Evolutionary conservation across 2,888 invertebrate genomes (phyloP), one percentile per base, ranked within the genome.

Genomic region (Conistra vaccinii): DNA sequence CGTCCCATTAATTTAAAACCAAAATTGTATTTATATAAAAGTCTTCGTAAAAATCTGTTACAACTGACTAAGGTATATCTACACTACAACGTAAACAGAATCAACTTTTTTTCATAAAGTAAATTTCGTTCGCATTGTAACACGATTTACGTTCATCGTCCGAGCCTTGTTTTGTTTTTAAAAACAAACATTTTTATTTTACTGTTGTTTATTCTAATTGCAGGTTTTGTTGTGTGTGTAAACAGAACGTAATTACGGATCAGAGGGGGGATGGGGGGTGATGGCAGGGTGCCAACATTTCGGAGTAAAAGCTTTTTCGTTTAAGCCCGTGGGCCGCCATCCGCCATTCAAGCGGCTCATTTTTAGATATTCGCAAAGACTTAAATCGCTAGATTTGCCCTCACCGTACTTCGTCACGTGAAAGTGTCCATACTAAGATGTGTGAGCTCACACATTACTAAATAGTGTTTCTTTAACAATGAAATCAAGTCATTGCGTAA

Each of bases 191-290:
- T 86, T 85, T 82, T 86, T 79, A 85, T 85, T 88, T 80, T 76
- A 81, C 76, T 87, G 76, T 87, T 91, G 85, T 86, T 90, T 87
- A 84, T 88, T 88, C 83, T 88, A 90, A 90, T 89, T 90, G 88
- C 81, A 83, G 83, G 77, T 86, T 88, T 83, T 85, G 78, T 89
- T 89, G 78, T 83, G 82, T 85, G 83, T 88, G 88, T 88, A 87
- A 90, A 90, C 87, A 85, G 57, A 87, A 75, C 76, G 85, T 87
- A 86, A 89, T 90, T 87, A 88, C 78, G 85, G 81, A 89, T 89
- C 85, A 77, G 81, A 35, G 26, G 73, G 69, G 60, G 70, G 61
- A 20, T n/a, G 6, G 3, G 6, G 32, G 73, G 84, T 73, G 29
- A 67, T 80, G 84, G 85, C 81, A 62, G 45, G 66, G 62, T 76